Evolutionary conservation across 2,797 vertebrate species (phyloP).

Genomic region (Chelonia mydas): DNA sequence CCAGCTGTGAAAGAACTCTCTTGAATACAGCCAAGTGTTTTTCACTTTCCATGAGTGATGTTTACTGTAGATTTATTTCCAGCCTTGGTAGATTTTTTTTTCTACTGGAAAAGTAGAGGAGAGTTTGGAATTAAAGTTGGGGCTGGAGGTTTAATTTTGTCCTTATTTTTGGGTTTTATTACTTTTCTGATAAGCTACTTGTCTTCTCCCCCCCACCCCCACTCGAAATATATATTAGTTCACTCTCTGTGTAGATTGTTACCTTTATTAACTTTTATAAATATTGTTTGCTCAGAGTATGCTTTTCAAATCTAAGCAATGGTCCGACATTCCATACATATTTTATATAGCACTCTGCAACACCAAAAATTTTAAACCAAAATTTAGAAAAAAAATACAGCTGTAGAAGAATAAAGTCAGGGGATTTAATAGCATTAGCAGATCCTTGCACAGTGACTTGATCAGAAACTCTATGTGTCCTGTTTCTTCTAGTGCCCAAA

Average conservation of each 20-base stretch:
- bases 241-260: background rate
- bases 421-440: background rate
- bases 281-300: background rate
- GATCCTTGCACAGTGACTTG: background rate
- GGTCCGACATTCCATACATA: accelerated
- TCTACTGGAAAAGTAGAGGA: slow-evolving; percentile 15
- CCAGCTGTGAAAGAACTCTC: slow-evolving; percentile 25
- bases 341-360: background rate
- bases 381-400: background rate
- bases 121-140: slow-evolving; percentile 22
- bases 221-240: slow-evolving; percentile 11
- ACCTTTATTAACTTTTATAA: background rate
- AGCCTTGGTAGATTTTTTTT: background rate
- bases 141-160: slow-evolving; percentile 9
- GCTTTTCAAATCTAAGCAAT: slow-evolving; percentile 23
- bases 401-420: background rate
- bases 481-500: background rate
- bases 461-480: background rate
- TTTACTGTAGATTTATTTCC: background rate
- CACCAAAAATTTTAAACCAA: background rate
- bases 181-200: slow-evolving; percentile 23
- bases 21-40: background rate
- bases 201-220: background rate
- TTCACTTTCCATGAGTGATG: background rate
- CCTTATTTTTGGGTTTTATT: background rate